Evolutionary conservation across 2,113 vertebrate species (phyloP).

Genomic region (Pavo muticus): DNA sequence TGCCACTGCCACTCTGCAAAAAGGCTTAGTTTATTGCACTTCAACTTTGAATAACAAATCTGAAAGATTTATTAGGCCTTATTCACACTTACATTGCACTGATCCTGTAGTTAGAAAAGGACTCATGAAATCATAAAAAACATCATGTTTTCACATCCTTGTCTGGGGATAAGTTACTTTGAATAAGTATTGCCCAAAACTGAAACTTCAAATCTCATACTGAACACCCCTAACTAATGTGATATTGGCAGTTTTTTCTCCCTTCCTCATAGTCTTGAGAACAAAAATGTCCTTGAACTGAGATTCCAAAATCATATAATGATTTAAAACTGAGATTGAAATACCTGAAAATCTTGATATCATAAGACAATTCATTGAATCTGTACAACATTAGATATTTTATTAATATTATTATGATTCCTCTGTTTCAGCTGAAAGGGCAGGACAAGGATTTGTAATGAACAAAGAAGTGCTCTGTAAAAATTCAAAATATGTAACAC

Average conservation of each 20-base stretch:
- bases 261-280: background rate
- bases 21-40: background rate
- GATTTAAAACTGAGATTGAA: background rate
- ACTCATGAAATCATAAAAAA: background rate
- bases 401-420: accelerated
- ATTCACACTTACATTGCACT: background rate
- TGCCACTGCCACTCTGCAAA: background rate
- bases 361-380: background rate
- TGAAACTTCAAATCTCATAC: background rate
- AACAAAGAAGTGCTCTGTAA: background rate
- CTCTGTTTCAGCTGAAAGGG: background rate
- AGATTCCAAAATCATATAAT: background rate
- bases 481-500: background rate
- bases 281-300: background rate
- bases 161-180: background rate
- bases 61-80: background rate
- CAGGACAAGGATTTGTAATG: background rate
- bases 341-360: background rate
- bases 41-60: background rate
- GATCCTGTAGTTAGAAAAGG: background rate
- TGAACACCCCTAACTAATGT: background rate
- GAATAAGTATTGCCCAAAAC: background rate
- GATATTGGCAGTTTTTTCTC: background rate
- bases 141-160: background rate
- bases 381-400: background rate